Evolutionary conservation across 2,113 vertebrate genomes (phyloP).

Genomic region (Cyprinus carpio): DNA sequence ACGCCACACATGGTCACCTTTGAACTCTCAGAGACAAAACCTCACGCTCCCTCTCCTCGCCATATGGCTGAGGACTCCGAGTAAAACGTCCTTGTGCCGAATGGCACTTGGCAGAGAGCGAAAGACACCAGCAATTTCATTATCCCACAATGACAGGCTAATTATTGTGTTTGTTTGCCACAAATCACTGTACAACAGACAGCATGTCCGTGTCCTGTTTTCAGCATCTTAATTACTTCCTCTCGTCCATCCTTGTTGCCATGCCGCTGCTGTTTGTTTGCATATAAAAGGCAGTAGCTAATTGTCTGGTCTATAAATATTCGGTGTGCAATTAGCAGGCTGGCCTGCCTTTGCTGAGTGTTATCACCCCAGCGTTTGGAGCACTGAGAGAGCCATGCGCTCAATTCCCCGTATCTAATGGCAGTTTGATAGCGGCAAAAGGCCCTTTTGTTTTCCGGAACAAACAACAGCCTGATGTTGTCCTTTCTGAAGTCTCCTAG

Average conservation of each 20-base stretch:
- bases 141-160: slow-evolving; percentile 83
- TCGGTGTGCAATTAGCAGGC: slow-evolving; percentile 81
- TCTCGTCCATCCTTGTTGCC: slow-evolving; percentile 58
- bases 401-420: slow-evolving; percentile 80
- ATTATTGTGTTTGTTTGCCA: slow-evolving; percentile 85
- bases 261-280: slow-evolving; percentile 81
- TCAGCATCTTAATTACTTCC: slow-evolving; percentile 84
- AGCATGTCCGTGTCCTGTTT: slow-evolving; percentile 84
- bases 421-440: slow-evolving; percentile 75
- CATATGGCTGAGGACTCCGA: slow-evolving; percentile 51
- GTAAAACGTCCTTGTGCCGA: slow-evolving; percentile 69
- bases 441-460: slow-evolving; percentile 75
- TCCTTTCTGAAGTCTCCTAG: slow-evolving; percentile 53
- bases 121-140: slow-evolving; percentile 81
- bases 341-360: slow-evolving; percentile 78
- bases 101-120: slow-evolving; percentile 75
- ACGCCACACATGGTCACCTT: slow-evolving; percentile 62
- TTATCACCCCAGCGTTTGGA: slow-evolving; percentile 80
- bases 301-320: slow-evolving; percentile 86
- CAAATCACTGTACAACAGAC: slow-evolving; percentile 85
- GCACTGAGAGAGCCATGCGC: slow-evolving; percentile 67
- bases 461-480: slow-evolving; percentile 65
- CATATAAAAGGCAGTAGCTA: slow-evolving; percentile 84
- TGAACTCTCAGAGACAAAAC: slow-evolving; percentile 61
- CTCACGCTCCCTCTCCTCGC: slow-evolving; percentile 48